Conservation (phyloP, 2,113 vertebrate genomes). For the Neotoma lepida region DNA sequence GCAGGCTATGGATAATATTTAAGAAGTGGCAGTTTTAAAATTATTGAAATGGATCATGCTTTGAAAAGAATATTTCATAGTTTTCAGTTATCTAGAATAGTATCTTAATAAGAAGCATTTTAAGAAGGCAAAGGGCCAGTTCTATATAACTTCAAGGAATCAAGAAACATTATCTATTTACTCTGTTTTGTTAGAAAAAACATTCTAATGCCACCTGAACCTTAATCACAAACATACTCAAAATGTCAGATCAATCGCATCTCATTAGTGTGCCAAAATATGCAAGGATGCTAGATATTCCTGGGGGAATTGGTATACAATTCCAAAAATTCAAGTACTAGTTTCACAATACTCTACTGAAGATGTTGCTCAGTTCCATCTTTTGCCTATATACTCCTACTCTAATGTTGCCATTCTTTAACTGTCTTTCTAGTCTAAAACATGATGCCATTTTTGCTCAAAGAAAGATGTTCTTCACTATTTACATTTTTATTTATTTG, state of each 20-base stretch:
- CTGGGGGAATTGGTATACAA: not conserved
- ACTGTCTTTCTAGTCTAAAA: constrained; percentile 3
- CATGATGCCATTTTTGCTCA: not conserved
- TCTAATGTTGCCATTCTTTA: not conserved
- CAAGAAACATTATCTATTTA: not conserved
- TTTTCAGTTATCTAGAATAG: not conserved
- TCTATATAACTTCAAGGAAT: not conserved
- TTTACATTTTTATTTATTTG: not conserved
- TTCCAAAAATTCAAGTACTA: not conserved
- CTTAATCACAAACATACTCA: not conserved
- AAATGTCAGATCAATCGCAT: not conserved
- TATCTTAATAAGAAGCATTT: not conserved
- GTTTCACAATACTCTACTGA: not conserved
- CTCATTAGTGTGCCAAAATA: not conserved
- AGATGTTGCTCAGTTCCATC: not conserved
- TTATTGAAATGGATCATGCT: not conserved
- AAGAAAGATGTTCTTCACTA: not conserved
- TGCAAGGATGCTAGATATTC: not conserved
- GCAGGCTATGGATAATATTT: not conserved
- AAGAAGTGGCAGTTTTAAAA: not conserved
- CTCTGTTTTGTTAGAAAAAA: not conserved
- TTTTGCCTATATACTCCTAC: not conserved
- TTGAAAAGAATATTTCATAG: not conserved
- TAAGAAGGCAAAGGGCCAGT: not conserved
- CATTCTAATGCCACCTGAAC: not conserved